Base-by-base conservation (phyloP, 1,140 invertebrate genomes). In the Drosophila sp. region DNA sequence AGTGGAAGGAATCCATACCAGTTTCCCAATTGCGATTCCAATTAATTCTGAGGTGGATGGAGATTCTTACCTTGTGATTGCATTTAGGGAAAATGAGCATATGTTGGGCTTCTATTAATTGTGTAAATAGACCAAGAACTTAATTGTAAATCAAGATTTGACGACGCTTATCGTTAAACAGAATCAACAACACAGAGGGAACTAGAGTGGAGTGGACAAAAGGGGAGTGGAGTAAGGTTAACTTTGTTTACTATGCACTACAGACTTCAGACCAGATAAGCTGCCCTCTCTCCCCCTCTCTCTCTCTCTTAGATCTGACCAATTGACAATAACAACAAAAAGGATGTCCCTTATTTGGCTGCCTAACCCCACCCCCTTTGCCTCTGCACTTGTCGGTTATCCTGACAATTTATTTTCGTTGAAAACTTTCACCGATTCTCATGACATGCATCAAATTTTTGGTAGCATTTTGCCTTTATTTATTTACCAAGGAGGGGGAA, bases 21-120 rank as follows among this genome's bases (percentile, higher is more conserved):
- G 82, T 74, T 72, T 8, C 11, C 10, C 17, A 17, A 17, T 17
- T 17, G 17, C 17, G 44, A 47, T 41, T 47, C 35, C 35, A 38
- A 38, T 38, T 38, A 38, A 11, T 4, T 38, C 10, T 40, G 23
- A 29, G 66, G 17, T 61, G 41, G 10, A 17, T 44, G 47, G 66
- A 23, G 6, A 47, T 6, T 47, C 3, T 33, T 54, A 33, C 41
- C 41, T 60, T 10, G n/a, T 32, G 8, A 11, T 30, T 38, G 3
- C 30, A 35, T 11, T 60, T 50, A 71, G 80, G 66, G 84, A 87
- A 87, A 72, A 68, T 50, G 32, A 58, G 66, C 84, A 87, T 75
- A 84, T 87, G 84, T 25, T 56, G 65, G 76, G 70, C 77, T 87
- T 87, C 84, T 58, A 75, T 89, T 89, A 87, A 87, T 87, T 87